phyloP scores from a whole-genome alignment of 2,113 vertebrate genomes.

The Cyphomyrus discorhynchus region DNA sequence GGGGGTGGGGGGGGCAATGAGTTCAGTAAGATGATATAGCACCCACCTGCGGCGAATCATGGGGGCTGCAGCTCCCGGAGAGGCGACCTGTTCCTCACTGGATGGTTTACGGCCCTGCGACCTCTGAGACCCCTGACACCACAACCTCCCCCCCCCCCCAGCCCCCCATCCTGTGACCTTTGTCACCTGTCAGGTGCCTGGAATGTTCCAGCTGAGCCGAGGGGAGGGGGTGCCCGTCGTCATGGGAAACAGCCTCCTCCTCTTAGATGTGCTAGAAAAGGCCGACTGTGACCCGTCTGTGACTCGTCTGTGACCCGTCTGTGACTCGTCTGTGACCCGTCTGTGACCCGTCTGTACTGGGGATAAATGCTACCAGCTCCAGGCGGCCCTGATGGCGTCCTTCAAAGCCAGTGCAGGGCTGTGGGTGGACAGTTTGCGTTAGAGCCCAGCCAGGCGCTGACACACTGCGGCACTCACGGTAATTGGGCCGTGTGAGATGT shows the following conservation, averaged over 20 bases:
- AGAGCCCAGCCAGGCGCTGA: constrained; percentile 10
- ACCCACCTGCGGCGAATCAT: background rate
- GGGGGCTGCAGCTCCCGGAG: background rate
- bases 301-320: background rate
- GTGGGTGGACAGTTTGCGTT: constrained; percentile 9
- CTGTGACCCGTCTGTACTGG: background rate
- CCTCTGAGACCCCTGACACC: constrained; percentile 47
- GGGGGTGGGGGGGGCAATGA: background rate
- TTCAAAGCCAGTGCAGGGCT: background rate
- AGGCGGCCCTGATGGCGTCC: background rate
- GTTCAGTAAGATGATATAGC: background rate
- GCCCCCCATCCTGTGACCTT: constrained; percentile 42
- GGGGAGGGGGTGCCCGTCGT: constrained; percentile 31
- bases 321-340: background rate
- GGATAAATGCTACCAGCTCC: background rate
- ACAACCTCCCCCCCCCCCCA: constrained; percentile 32
- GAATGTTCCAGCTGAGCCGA: background rate
- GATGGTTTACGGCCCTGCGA: constrained; percentile 10
- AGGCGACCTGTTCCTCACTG: background rate
- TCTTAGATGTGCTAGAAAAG: background rate
- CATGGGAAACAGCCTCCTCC: background rate
- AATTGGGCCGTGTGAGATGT: background rate
- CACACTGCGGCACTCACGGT: background rate
- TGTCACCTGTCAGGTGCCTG: constrained; percentile 39
- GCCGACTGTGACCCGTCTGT: background rate